Percentiles rank a stretch among this genome's conserved stretches.
phyloP scores from a whole-genome alignment of 2,888 invertebrate genomes.

The Serripes groenlandicus region DNA sequence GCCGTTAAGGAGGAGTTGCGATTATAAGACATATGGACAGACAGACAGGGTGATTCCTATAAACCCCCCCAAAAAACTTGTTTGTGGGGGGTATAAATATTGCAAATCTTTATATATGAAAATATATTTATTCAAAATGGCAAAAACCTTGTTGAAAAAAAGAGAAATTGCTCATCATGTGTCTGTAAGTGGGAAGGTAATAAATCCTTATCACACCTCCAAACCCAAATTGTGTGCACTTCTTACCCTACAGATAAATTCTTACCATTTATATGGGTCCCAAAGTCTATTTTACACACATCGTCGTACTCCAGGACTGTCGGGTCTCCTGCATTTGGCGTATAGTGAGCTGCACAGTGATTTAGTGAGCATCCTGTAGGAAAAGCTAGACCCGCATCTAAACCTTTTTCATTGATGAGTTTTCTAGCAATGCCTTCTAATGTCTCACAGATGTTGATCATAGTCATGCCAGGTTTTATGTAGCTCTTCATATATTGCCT shows the following conservation, averaged over 20 bases:
- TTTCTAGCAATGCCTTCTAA: slow-evolving; percentile 96
- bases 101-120: too few species aligned
- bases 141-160: too few species aligned
- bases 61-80: too few species aligned
- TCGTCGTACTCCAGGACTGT: slow-evolving; percentile 98
- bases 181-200: too few species aligned
- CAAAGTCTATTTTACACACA: slow-evolving; percentile 99
- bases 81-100: too few species aligned
- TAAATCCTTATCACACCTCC: too few species aligned
- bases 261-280: slow-evolving; percentile 97
- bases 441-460: slow-evolving; percentile 99
- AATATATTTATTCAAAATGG: too few species aligned
- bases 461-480: slow-evolving; percentile 99
- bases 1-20: too few species aligned
- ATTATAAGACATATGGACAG: too few species aligned
- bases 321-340: slow-evolving; percentile 98
- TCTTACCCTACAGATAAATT: not conserved
- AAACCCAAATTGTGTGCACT: not conserved
- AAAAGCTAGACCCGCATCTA: slow-evolving; percentile 95
- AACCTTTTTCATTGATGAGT: slow-evolving; percentile 97
- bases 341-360: slow-evolving; percentile 99
- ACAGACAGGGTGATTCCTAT: too few species aligned
- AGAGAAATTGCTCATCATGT: too few species aligned
- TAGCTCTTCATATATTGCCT: slow-evolving; percentile 96
- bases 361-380: slow-evolving; percentile 99